Percentiles rank a stretch among this genome's conserved stretches.
Conservation (phyloP, 2,888 invertebrate genomes). For the Cosmopolites sordidus region DNA sequence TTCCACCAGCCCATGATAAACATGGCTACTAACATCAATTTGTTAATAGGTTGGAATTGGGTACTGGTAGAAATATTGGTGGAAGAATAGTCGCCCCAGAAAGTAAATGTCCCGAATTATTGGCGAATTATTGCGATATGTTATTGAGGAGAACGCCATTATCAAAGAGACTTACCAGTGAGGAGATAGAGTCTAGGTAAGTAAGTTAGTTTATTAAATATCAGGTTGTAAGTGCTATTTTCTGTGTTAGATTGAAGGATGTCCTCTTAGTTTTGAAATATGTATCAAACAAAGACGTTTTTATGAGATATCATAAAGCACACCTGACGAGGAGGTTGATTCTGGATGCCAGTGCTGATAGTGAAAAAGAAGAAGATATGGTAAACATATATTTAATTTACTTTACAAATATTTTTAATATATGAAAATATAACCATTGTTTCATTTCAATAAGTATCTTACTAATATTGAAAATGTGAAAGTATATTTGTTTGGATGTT, state of each 20-base stretch:
- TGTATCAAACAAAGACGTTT: slow-evolving; percentile 98
- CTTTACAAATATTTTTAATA: background rate
- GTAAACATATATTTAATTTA: slow-evolving; percentile 44
- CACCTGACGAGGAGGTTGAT: slow-evolving; percentile 94
- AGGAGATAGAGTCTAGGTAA: slow-evolving; percentile 78
- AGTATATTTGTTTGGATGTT: too few species aligned
- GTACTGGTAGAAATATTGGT: slow-evolving; percentile 59
- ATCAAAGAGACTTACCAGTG: slow-evolving; percentile 92
- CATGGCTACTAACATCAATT: background rate
- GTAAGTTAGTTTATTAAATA: background rate
- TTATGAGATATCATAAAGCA: slow-evolving; percentile 99
- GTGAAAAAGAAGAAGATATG: slow-evolving; percentile 99
- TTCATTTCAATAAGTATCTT: too few species aligned
- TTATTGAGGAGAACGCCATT: slow-evolving; percentile 91
- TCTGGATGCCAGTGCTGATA: slow-evolving; percentile 94
- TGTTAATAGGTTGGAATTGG: slow-evolving; percentile 57
- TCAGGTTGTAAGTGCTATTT: background rate
- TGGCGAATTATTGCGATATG: slow-evolving; percentile 99
- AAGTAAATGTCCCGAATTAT: slow-evolving; percentile 96
- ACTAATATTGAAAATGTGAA: too few species aligned
- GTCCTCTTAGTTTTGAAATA: slow-evolving; percentile 96
- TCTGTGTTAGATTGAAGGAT: slow-evolving; percentile 68
- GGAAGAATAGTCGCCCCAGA: slow-evolving; percentile 77
- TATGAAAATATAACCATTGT: too few species aligned
- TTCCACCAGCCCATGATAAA: background rate